These are phyloP conservation scores for Heliconius charithonia DNA, from an alignment of 2,888 invertebrate genomes.

Conservation along the genomic window DNA sequence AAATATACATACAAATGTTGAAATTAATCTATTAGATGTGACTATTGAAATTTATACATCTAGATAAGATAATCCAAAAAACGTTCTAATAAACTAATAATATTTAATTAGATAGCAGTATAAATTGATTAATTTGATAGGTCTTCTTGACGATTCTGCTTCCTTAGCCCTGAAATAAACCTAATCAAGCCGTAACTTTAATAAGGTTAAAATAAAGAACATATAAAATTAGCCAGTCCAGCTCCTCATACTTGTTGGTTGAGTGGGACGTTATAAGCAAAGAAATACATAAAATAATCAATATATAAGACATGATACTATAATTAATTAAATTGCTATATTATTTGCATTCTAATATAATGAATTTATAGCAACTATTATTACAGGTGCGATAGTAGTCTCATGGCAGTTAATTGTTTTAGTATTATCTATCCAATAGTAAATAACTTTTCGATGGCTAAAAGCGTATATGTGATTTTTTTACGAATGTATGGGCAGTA, in stretches of 20 bases:
- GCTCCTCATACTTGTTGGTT: background rate
- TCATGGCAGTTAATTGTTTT: background rate
- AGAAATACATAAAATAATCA: slow-evolving; percentile 1
- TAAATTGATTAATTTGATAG: background rate
- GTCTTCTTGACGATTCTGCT: background rate
- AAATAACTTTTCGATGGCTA: background rate
- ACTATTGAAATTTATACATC: background rate
- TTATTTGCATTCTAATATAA: slow-evolving; percentile 2
- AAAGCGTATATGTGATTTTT: background rate
- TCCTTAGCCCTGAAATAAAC: background rate
- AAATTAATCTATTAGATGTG: background rate
- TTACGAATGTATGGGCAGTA: background rate
- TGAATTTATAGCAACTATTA: background rate
- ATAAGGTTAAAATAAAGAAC: background rate
- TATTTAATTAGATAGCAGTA: background rate
- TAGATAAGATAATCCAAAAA: background rate
- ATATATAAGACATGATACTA: slow-evolving; percentile 4
- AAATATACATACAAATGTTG: background rate
- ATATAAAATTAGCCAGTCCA: background rate
- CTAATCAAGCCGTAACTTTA: background rate
- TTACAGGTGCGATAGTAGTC: slow-evolving; percentile 9
- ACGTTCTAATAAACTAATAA: background rate
- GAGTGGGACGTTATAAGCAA: background rate
- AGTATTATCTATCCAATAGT: background rate
- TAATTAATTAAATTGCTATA: background rate